Base-by-base conservation (phyloP, 1,140 invertebrate genomes). In the Bombus sibiricus region DNA sequence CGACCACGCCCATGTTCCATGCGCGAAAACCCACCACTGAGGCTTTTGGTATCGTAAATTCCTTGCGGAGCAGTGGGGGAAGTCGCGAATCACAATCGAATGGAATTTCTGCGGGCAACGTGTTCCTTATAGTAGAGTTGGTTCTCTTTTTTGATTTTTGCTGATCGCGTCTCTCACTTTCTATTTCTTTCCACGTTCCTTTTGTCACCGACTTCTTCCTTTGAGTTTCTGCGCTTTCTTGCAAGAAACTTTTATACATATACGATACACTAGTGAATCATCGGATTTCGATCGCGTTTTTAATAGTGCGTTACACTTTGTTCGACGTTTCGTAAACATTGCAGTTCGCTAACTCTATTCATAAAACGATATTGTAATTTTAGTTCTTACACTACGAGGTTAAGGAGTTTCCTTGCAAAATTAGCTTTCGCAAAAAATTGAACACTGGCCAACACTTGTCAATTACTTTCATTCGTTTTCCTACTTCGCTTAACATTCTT, bases 41-140 rank as follows among this genome's bases (percentile, higher is more conserved):
- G 62, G 79, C 34, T n/a, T 39, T 22, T 10, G 9, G 2, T 41
- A 57, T 22, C 12, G 34, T 34, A 13, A 59, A 41, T 25, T 69
- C 39, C 28, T 53, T 22, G 47, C 32, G 1, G 6, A 12, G 83
- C 18, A 34, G 66, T 79, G 37, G 73, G 71, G 28, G n/a, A 28
- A 39, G 10, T 37, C 37, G 41, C 69, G 82, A 76, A 85, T 88
- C 86, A 86, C 86, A 90, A 83, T 66, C 81, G 86, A 86, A 90
- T 86, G 83, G 89, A 90, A 90, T 90, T 90, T 90, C 89, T 75
- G 77, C 86, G 86, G 76, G 76, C 83, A 75, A 39, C 47, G n/a
- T 76, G 75, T 22, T 72, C 66, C 69, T 72, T 66, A 57, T 68
- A 3, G 39, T n/a, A n/a, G 28, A n/a, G 28, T 37, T 15, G 12